Conservation (phyloP, 2,113 vertebrate genomes). For the Scytalopus superciliaris region DNA sequence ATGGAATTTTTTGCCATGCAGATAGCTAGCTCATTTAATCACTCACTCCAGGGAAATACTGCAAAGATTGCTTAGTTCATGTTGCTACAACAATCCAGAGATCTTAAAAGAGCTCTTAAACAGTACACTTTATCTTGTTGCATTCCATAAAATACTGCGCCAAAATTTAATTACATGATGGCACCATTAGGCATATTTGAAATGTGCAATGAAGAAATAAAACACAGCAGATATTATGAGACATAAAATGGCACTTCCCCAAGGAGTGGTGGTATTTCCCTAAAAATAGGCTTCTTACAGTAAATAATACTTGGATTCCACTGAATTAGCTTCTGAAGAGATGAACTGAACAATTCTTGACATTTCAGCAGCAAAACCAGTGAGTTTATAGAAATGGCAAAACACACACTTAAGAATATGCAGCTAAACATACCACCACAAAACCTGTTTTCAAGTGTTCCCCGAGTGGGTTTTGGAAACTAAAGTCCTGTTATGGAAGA, state of each 20-base stretch:
- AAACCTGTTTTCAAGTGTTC: neutral
- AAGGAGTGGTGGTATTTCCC: neutral
- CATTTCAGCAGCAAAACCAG: neutral
- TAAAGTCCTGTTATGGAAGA: neutral
- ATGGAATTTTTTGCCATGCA: neutral
- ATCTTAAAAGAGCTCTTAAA: neutral
- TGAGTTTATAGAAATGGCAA: neutral
- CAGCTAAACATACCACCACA: neutral
- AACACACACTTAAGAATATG: neutral
- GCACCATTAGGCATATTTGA: neutral
- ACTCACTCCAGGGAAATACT: neutral
- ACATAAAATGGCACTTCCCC: neutral
- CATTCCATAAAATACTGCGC: neutral
- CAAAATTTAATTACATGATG: slow-evolving; percentile 19
- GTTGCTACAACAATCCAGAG: neutral
- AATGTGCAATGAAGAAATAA: neutral
- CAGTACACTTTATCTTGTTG: neutral
- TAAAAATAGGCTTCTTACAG: neutral
- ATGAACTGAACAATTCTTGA: neutral
- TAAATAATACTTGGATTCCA: neutral
- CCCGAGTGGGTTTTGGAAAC: neutral
- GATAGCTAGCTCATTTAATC: neutral
- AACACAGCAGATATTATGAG: neutral
- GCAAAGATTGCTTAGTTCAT: neutral
- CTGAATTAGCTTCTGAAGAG: neutral